These are phyloP conservation scores for Atopsyche davidsoni DNA, from an alignment of 1,140 invertebrate species.

Conservation along the genomic window DNA sequence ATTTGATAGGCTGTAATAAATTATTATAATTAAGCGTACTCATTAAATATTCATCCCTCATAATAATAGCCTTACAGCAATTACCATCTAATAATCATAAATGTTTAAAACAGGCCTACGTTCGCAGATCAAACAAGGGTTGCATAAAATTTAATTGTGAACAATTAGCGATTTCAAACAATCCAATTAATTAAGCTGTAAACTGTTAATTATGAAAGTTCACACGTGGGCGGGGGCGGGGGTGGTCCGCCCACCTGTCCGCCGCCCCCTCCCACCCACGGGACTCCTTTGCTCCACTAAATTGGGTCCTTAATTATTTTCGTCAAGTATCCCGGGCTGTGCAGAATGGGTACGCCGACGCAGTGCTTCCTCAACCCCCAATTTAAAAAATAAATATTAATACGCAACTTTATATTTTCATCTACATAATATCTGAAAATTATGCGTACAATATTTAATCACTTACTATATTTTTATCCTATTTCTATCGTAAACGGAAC, in stretches of 20 bases:
- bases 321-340: constrained; percentile 28
- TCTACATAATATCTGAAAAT: no score
- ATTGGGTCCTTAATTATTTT: constrained; percentile 32
- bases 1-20: no score
- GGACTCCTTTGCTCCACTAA: constrained; percentile 24
- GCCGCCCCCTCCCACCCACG: not conserved
- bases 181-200: constrained; percentile 28
- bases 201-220: constrained; percentile 27
- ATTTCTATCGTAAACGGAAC: no score
- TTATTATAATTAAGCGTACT: no score
- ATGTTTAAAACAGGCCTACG: not conserved
- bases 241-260: constrained; percentile 18
- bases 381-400: no score
- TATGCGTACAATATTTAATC: no score
- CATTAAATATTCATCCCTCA: no score
- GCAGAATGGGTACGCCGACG: constrained; percentile 9
- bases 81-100: no score
- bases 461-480: no score
- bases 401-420: no score
- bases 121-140: not conserved
- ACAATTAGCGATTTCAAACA: constrained; percentile 25
- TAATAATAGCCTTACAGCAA: no score
- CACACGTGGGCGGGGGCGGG: constrained; percentile 12
- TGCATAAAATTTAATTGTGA: constrained; percentile 13
- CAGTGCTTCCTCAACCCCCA: not conserved